phyloP scores from a whole-genome alignment of 2,113 vertebrate genomes.

The Dicerorhinus sumatrensis region DNA sequence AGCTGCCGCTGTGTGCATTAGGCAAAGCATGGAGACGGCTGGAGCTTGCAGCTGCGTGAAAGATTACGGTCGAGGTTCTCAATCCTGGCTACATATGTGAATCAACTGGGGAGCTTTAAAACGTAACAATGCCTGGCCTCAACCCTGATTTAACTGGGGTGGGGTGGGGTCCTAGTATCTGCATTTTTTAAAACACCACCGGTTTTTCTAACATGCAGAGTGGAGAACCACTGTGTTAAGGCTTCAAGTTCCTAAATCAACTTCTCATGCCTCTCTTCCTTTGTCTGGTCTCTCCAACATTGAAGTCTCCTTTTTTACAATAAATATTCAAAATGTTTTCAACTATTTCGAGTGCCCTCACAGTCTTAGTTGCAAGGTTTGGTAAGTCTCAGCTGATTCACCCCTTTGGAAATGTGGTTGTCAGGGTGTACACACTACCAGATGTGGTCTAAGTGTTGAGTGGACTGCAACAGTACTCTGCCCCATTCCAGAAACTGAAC shows the following conservation, averaged over 20 bases:
- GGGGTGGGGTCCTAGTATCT: not conserved
- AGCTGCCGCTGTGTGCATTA: accelerated
- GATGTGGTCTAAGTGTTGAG: not conserved
- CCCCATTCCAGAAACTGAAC: not conserved
- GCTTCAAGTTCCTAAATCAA: not conserved
- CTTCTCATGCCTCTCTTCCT: not conserved
- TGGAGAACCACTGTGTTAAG: not conserved
- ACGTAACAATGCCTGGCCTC: not conserved
- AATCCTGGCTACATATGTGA: not conserved
- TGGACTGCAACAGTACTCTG: too few relatives aligned
- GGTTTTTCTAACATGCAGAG: not conserved
- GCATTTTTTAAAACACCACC: not conserved
- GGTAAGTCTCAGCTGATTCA: not conserved
- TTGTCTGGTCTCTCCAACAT: not conserved
- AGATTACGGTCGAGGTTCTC: not conserved
- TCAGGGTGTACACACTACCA: not conserved
- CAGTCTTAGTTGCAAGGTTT: not conserved
- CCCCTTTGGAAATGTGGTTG: not conserved
- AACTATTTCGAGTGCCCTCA: not conserved
- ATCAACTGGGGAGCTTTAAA: not conserved
- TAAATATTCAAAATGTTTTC: not conserved
- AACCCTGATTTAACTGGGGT: not conserved
- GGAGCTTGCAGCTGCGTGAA: not conserved
- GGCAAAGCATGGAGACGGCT: not conserved
- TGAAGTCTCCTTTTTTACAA: not conserved